Conservation (phyloP, 1,140 invertebrate species). For the Solenopsis fugax region DNA sequence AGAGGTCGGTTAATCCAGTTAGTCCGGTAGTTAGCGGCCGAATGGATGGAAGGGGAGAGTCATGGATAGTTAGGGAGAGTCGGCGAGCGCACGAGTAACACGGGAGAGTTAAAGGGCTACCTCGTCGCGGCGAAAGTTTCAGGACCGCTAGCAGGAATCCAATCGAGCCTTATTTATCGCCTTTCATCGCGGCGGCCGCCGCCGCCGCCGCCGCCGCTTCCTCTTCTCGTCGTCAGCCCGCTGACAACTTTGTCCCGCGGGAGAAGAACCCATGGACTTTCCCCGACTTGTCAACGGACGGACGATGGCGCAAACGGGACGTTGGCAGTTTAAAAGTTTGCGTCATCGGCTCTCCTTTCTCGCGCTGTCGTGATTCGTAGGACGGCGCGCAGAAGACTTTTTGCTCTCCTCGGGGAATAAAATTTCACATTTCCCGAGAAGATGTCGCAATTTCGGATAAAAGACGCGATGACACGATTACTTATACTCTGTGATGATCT, state of each 20-base stretch:
- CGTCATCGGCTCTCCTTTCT: constrained; percentile 40
- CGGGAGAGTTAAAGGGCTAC: constrained; percentile 57
- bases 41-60: constrained; percentile 67
- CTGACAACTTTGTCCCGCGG: constrained; percentile 49
- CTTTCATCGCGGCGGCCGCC: constrained; percentile 61
- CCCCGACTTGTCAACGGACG: constrained; percentile 49
- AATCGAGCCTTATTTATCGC: constrained; percentile 78
- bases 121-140: constrained; percentile 56
- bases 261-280: constrained; percentile 21
- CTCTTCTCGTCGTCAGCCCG: constrained; percentile 51
- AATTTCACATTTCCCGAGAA: constrained; percentile 24
- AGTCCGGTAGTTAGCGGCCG: constrained; percentile 76
- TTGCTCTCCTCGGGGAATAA: constrained; percentile 26
- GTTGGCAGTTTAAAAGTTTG: constrained; percentile 58
- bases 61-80: constrained; percentile 60
- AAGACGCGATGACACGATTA: constrained; percentile 38
- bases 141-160: constrained; percentile 64
- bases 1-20: constrained; percentile 74
- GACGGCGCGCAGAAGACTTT: background rate
- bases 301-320: constrained; percentile 44
- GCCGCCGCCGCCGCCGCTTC: background rate
- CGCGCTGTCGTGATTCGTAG: constrained; percentile 47
- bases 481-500: constrained; percentile 38
- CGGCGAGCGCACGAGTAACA: constrained; percentile 22
- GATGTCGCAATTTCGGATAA: constrained; percentile 52